These are phyloP conservation scores for Melanogrammus aeglefinus DNA, from an alignment of 2,797 vertebrate genomes.

Conservation along the genomic window DNA sequence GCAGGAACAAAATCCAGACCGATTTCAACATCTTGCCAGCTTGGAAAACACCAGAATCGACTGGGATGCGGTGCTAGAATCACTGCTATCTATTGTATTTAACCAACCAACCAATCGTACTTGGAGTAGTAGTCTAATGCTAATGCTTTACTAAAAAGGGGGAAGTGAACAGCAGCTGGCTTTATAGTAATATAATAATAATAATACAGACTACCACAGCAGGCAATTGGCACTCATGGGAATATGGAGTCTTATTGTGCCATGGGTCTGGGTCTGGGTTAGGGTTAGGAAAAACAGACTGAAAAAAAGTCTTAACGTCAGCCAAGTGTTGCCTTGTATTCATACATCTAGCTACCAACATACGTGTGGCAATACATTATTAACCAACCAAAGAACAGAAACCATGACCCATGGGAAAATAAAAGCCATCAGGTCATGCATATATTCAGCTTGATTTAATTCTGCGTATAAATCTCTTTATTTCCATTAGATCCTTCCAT, in stretches of 20 bases:
- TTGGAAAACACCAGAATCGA: neutral
- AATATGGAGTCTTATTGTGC: slow-evolving; percentile 16
- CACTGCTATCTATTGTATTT: neutral
- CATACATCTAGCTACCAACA: slow-evolving; percentile 2
- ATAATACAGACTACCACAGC: slow-evolving; percentile 11
- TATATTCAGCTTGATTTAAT: neutral
- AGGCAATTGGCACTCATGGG: slow-evolving; percentile 29
- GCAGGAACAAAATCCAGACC: slow-evolving; percentile 18
- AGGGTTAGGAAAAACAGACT: too few relatives aligned
- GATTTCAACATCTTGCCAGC: neutral
- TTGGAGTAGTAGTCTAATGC: slow-evolving; percentile 5
- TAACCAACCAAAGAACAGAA: neutral
- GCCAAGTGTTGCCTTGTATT: slow-evolving; percentile 25
- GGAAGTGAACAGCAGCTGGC: slow-evolving; percentile 28
- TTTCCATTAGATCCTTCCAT: neutral
- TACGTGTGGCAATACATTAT: neutral
- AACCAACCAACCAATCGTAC: neutral
- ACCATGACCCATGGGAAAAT: neutral
- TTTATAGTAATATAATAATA: slow-evolving; percentile 11
- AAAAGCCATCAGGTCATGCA: neutral
- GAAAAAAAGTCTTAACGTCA: slow-evolving; percentile 26
- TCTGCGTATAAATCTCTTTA: neutral
- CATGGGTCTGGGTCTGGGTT: neutral
- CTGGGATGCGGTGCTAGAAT: neutral
- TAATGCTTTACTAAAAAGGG: slow-evolving; percentile 21